Evolutionary conservation across 2,888 invertebrate species (phyloP).

Genomic region (Ophion costatus): DNA sequence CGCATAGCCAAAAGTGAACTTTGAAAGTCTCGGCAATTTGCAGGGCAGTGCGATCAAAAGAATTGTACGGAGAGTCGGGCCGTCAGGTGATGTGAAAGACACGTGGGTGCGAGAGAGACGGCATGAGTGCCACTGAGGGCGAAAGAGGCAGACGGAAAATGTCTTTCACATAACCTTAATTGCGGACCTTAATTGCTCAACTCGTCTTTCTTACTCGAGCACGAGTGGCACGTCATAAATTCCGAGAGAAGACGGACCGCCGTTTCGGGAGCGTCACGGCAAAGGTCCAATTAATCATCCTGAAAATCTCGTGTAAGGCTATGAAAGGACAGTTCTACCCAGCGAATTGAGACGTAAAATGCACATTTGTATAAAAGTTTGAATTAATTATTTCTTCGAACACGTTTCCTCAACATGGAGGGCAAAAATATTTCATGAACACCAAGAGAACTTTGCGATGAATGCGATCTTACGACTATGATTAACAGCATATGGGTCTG

Average conservation of each 20-base stretch:
- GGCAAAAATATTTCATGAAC: background rate
- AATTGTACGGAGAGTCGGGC: slow-evolving; percentile 40
- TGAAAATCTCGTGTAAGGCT: slow-evolving; percentile 56
- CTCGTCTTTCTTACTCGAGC: slow-evolving; percentile 35
- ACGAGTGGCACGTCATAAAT: slow-evolving; percentile 63
- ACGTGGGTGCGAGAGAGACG: background rate
- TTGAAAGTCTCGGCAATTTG: background rate
- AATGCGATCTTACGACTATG: background rate
- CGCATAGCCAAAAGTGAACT: background rate
- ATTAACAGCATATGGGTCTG: too few relatives aligned
- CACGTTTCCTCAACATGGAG: slow-evolving; percentile 1
- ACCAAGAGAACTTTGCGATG: background rate
- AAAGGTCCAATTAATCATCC: slow-evolving; percentile 62
- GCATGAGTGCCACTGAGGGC: background rate
- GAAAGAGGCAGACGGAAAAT: background rate
- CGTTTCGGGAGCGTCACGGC: slow-evolving; percentile 30
- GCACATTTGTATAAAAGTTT: slow-evolving; percentile 58
- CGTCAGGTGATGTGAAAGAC: slow-evolving; percentile 13
- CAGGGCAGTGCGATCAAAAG: background rate
- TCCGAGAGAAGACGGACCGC: slow-evolving; percentile 55
- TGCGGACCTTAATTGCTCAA: slow-evolving; percentile 60
- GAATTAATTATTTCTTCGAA: slow-evolving; percentile 51
- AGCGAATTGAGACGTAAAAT: slow-evolving; percentile 51
- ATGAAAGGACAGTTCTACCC: slow-evolving; percentile 17
- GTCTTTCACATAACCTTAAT: slow-evolving; percentile 17